These are phyloP conservation scores for Eleutherodactylus coqui DNA, from an alignment of 2,797 vertebrate species.

Conservation along the genomic window DNA sequence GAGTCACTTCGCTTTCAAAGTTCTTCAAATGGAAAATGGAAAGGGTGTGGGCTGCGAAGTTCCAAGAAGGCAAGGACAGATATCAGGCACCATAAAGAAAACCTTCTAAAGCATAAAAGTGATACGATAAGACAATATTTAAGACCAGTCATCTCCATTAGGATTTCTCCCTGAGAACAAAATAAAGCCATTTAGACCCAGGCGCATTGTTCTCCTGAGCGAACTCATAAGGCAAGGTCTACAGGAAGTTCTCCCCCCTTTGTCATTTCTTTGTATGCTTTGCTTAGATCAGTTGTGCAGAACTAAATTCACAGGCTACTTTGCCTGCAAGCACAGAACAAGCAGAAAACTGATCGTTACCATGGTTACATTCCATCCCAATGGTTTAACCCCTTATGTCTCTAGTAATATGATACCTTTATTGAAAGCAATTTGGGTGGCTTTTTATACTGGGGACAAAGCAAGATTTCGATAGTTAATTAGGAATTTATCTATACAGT, in stretches of 20 bases:
- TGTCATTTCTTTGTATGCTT: not conserved
- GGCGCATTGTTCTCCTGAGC: not conserved
- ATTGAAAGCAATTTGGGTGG: not conserved
- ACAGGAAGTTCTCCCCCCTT: not conserved
- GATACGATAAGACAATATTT: constrained; percentile 25
- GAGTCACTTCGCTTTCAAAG: not conserved
- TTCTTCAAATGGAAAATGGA: not conserved
- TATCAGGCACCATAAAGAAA: not conserved
- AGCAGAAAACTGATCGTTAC: constrained; percentile 51
- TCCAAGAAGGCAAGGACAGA: not conserved
- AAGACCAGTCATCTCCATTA: not conserved
- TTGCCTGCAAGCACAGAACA: constrained; percentile 51
- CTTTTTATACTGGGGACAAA: constrained; percentile 4
- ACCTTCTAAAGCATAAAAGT: not conserved
- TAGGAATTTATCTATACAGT: constrained; percentile 23
- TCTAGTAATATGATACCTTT: constrained; percentile 27
- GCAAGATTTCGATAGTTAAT: not conserved
- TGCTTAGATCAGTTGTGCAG: constrained; percentile 32
- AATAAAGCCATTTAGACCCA: not conserved
- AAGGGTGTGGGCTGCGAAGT: not conserved
- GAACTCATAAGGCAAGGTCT: not conserved
- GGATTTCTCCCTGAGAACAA: not conserved
- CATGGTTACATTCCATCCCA: constrained; percentile 56
- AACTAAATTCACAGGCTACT: constrained; percentile 52
- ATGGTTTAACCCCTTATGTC: constrained; percentile 48